Conservation (phyloP, 2,888 invertebrate species). For the Ectobius pallidus region DNA sequence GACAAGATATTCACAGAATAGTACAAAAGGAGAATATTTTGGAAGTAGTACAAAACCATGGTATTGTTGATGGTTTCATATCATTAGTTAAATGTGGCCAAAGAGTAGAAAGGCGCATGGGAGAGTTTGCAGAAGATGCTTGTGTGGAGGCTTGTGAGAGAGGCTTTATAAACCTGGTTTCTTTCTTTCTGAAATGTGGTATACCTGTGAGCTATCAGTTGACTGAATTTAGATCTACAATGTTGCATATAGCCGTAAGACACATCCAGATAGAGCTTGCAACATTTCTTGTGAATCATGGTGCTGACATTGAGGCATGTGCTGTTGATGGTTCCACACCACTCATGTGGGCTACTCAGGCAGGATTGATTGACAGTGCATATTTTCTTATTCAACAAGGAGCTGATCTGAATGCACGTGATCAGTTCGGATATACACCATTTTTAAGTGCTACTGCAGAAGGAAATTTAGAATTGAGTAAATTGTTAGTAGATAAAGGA, state of each 20-base stretch:
- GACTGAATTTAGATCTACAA: no score
- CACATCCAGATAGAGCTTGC: not conserved
- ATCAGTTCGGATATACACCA: not conserved
- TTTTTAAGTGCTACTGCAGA: not conserved
- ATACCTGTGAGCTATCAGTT: no score
- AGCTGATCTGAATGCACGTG: not conserved
- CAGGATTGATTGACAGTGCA: not conserved
- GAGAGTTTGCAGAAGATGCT: no score
- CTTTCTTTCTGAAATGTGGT: no score
- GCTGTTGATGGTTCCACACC: not conserved
- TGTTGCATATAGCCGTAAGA: not conserved
- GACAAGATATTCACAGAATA: no score
- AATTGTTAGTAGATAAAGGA: not conserved
- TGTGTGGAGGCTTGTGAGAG: no score
- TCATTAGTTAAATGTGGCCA: no score
- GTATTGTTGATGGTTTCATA: no score
- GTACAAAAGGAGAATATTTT: no score
- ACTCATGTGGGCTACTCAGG: not conserved
- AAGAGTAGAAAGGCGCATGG: no score
- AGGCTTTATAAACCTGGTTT: no score
- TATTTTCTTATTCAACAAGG: not conserved
- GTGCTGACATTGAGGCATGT: not conserved
- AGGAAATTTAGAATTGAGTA: not conserved
- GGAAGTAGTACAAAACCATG: no score
- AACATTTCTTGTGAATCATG: not conserved